These are phyloP conservation scores for Lithophane leautieri DNA, from an alignment of 2,888 invertebrate genomes.

Conservation along the genomic window DNA sequence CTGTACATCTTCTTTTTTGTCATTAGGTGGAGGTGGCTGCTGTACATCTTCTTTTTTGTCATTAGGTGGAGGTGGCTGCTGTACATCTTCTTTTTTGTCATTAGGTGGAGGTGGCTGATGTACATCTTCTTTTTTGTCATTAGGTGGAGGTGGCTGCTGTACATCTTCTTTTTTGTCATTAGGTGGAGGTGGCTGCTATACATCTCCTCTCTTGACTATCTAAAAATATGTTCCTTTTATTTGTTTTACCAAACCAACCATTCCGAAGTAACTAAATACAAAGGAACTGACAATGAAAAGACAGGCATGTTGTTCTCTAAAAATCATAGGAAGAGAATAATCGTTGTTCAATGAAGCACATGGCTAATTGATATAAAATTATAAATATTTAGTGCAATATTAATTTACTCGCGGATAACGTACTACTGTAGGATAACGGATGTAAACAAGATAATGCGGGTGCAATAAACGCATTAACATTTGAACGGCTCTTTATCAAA, in stretches of 20 bases:
- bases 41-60: not conserved
- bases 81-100: not conserved
- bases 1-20: not conserved
- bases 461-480: slow-evolving; percentile 73
- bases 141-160: not conserved
- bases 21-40: too few species aligned
- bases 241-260: not conserved
- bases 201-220: too few species aligned
- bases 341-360: not conserved
- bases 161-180: not conserved
- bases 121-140: not conserved
- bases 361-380: slow-evolving; percentile 4
- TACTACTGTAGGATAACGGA: slow-evolving; percentile 58
- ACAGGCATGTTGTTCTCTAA: not conserved
- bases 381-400: slow-evolving; percentile 24
- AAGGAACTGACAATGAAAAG: not conserved
- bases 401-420: not conserved
- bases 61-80: not conserved
- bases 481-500: slow-evolving; percentile 50
- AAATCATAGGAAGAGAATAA: not conserved
- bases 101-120: not conserved
- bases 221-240: not conserved
- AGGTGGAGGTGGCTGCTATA: too few species aligned
- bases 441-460: slow-evolving; percentile 70
- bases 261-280: not conserved